phyloP scores from a whole-genome alignment of 2,888 invertebrate genomes.

The Dromius quadrimaculatus region DNA sequence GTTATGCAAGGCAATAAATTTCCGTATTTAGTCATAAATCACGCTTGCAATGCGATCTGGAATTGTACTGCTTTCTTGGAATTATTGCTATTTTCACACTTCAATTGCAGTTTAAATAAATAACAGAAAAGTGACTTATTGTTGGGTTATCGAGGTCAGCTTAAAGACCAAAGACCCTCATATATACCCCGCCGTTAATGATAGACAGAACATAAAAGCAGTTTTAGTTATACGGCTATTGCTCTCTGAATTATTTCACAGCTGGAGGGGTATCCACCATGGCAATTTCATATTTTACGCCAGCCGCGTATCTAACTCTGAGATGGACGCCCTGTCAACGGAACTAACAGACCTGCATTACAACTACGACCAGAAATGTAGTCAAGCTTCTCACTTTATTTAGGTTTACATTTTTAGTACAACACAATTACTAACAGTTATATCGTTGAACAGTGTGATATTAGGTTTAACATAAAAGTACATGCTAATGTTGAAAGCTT shows the following conservation, averaged over 20 bases:
- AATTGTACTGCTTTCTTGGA: not conserved
- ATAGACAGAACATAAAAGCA: slow-evolving; percentile 31
- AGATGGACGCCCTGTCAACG: slow-evolving; percentile 24
- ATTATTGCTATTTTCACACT: too few relatives aligned
- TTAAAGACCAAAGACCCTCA: too few relatives aligned
- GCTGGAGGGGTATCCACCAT: slow-evolving; percentile 9
- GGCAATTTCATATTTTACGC: slow-evolving; percentile 37
- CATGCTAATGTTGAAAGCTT: slow-evolving; percentile 24
- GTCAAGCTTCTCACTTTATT: too few relatives aligned
- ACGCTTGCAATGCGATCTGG: not conserved
- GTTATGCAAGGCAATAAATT: slow-evolving; percentile 20
- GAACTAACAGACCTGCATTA: slow-evolving; percentile 11
- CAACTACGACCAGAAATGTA: too few relatives aligned
- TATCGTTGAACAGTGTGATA: slow-evolving; percentile 12
- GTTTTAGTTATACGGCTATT: slow-evolving; percentile 38
- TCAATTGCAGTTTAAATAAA: too few relatives aligned
- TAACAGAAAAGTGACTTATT: too few relatives aligned
- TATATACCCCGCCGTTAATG: slow-evolving; percentile 27
- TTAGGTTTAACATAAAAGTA: slow-evolving; percentile 13
- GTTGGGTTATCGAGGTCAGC: too few relatives aligned
- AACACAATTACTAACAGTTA: too few relatives aligned
- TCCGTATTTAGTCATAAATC: slow-evolving; percentile 15
- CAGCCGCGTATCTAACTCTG: slow-evolving; percentile 17
- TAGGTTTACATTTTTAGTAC: too few relatives aligned
- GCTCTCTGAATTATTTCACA: slow-evolving; percentile 38